Evolutionary conservation across 1,140 invertebrate species (phyloP).

Genomic region (Hetaerina americana): DNA sequence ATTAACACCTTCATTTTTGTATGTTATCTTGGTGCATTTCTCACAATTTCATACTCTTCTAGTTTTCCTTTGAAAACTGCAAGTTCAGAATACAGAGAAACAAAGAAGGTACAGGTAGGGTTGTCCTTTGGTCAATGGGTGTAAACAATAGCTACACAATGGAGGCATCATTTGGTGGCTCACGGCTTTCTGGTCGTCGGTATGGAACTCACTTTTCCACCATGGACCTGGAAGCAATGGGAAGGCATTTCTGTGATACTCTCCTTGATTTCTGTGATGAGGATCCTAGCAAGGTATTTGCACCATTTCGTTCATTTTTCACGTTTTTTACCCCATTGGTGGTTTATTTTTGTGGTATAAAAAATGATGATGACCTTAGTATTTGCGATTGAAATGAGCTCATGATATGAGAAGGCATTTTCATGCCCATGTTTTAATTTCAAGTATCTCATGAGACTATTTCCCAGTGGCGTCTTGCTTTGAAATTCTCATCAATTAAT

Average conservation of each 20-base stretch:
- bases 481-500: too few relatives aligned
- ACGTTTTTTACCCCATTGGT: too few relatives aligned
- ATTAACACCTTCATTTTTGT: too few relatives aligned
- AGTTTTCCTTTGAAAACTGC: conserved; percentile 89
- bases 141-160: conserved; percentile 88
- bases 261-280: conserved; percentile 81
- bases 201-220: conserved; percentile 75
- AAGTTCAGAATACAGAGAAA: conserved; percentile 84
- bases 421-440: too few relatives aligned
- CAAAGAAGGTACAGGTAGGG: conserved; percentile 84
- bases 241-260: conserved; percentile 82
- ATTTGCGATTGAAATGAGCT: too few relatives aligned
- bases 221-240: conserved; percentile 68
- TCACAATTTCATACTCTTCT: conserved; percentile 24
- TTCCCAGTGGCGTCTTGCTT: too few relatives aligned
- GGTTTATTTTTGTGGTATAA: too few relatives aligned
- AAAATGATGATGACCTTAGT: too few relatives aligned
- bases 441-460: too few relatives aligned
- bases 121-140: conserved; percentile 89
- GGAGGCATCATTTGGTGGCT: conserved; percentile 86
- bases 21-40: too few relatives aligned
- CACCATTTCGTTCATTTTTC: too few relatives aligned
- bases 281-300: conserved; percentile 61
- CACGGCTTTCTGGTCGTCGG: conserved; percentile 53
- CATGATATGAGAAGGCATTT: too few relatives aligned